phyloP scores from a whole-genome alignment of 2,113 vertebrate genomes.

The Podiceps cristatus region DNA sequence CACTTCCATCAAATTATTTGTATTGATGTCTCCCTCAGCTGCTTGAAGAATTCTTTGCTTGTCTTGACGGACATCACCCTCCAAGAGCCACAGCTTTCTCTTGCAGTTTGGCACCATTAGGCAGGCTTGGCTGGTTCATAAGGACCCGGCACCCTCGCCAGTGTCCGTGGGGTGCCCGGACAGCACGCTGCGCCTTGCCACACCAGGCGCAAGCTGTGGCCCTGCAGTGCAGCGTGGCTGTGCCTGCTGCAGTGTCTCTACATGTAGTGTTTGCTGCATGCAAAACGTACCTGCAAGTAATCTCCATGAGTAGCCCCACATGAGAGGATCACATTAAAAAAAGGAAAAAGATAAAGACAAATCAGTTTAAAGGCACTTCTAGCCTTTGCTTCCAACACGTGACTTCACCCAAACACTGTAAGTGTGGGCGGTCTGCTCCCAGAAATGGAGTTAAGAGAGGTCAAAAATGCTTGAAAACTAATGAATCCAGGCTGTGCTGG shows the following conservation, averaged over 20 bases:
- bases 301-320: neutral
- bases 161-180: neutral
- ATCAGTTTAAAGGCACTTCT: neutral
- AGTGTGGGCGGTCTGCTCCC: neutral
- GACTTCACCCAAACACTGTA: neutral
- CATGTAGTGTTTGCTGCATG: neutral
- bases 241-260: neutral
- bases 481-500: neutral
- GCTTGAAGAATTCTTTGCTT: neutral
- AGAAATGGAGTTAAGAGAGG: neutral
- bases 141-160: neutral
- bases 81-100: neutral
- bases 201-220: rapidly evolving
- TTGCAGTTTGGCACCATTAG: neutral
- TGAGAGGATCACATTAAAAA: neutral
- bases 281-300: neutral
- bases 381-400: neutral
- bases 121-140: neutral
- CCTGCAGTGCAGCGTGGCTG: rapidly evolving
- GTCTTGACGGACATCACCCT: neutral
- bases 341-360: neutral
- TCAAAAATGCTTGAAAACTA: neutral
- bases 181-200: rapidly evolving
- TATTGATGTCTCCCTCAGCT: neutral
- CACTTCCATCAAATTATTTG: neutral